phyloP scores from a whole-genome alignment of 2,797 vertebrate species.

The Pipistrellus pipistrellus region DNA sequence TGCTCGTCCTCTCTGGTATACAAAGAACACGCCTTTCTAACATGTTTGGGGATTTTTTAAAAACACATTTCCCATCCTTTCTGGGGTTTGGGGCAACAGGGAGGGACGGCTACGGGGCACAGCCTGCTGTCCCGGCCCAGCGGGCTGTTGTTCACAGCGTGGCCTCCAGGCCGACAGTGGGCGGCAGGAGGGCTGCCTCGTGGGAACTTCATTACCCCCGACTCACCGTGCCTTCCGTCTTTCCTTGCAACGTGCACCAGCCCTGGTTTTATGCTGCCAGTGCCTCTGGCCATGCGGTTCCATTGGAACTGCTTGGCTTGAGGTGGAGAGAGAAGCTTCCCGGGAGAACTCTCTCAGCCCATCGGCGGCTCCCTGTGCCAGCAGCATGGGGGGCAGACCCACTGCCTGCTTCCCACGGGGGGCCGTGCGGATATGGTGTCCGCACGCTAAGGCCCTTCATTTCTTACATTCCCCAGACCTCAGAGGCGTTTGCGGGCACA shows the following conservation, averaged over 20 bases:
- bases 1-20: not conserved
- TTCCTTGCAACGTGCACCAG: not conserved
- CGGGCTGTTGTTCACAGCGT: rapidly evolving
- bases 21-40: not conserved
- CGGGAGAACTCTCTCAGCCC: not conserved
- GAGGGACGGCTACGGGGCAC: not conserved
- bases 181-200: not conserved
- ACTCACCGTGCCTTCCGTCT: not conserved
- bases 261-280: conserved; percentile 1
- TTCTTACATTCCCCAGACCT: conserved; percentile 31
- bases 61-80: not conserved
- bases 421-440: not conserved
- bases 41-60: not conserved
- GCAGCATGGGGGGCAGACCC: not conserved
- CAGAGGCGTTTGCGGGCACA: conserved; percentile 44
- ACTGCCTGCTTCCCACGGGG: not conserved
- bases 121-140: not conserved
- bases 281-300: not conserved
- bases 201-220: not conserved
- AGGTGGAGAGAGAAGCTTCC: not conserved
- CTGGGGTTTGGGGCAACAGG: not conserved
- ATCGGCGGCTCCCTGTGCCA: not conserved
- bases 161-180: not conserved
- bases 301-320: not conserved
- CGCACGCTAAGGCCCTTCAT: not conserved